Base-by-base conservation (phyloP, 1,140 invertebrate genomes). In the Zaprionus davidi region DNA sequence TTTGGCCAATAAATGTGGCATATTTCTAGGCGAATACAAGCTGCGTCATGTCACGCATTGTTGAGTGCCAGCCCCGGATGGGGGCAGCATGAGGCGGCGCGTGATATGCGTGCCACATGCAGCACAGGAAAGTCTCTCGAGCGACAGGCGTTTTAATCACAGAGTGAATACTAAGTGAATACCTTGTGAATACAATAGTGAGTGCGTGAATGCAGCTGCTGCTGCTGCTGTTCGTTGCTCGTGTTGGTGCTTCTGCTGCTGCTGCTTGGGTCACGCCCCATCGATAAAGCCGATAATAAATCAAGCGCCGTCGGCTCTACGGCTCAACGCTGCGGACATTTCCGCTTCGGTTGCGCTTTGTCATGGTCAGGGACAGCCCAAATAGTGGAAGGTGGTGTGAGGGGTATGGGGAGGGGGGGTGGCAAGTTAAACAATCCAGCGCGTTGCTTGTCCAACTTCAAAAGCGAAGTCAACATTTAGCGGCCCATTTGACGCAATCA, bases 401-500 rank as follows among this genome's bases (percentile, higher is more conserved):
- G 22, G 20, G 17, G 56, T 1, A 5, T 9, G 17, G 5, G 9
- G 20, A 12, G 38, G n/a, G 31, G 53, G 15, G 0, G 15, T 0
- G 41, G 2, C 38, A 44, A 15, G 6, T 46, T 67, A 67, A 67
- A 59, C 66, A 69, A 69, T 69, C 56, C 66, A 69, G 55, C 36
- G 22, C 26, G 7, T 31, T 12, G 36, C 31, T 73, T 62, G 72
- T 58, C 22, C 66, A 71, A 77, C 75, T 63, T 77, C 75, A 66
- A 77, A 76, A 64, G 63, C 65, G 60, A 71, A 85, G 74, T 86
- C 71, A 78, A 77, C 84, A 76, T 88, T 86, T 87, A 82, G 80
- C 82, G 64, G 60, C 46, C 76, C 75, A 85, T 85, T 85, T 85
- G 82, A 78, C 80, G 76, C 71, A 85, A 85, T 85, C 82, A 85